Evolutionary conservation across 2,113 vertebrate species (phyloP).

Genomic region (Aplodontia rufa): DNA sequence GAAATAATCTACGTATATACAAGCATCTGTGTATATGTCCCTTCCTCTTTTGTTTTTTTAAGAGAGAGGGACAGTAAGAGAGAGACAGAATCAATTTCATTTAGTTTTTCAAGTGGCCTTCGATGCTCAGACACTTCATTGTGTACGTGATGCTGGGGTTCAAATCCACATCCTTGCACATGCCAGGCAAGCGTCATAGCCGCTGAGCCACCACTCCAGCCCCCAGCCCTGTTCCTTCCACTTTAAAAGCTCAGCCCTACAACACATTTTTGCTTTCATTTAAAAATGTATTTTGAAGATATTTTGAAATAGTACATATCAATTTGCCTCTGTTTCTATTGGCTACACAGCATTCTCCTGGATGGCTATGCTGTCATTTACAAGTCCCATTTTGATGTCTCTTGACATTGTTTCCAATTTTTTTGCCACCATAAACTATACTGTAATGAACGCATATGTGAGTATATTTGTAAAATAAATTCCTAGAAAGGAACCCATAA

Average conservation of each 20-base stretch:
- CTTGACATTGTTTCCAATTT: background rate
- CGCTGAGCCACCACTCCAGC: no score
- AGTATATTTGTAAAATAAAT: constrained; percentile 20
- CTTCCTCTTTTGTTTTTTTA: no score
- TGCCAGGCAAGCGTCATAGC: no score
- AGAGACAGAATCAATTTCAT: no score
- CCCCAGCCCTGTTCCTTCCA: background rate
- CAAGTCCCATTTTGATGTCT: background rate
- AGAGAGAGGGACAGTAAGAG: no score
- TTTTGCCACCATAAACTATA: background rate
- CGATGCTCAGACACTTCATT: no score
- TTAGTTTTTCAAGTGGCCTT: no score
- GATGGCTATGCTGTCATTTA: background rate
- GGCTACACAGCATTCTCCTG: background rate
- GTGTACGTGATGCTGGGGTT: no score
- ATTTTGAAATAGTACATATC: background rate
- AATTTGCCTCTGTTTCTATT: background rate
- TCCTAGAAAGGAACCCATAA: background rate
- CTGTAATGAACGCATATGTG: background rate
- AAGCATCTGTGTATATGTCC: background rate
- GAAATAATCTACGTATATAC: background rate
- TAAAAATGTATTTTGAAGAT: background rate
- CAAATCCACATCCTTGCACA: no score
- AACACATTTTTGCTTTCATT: background rate
- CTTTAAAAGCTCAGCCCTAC: background rate